phyloP scores from a whole-genome alignment of 2,888 invertebrate species.

The Barypeithes pellucidus region DNA sequence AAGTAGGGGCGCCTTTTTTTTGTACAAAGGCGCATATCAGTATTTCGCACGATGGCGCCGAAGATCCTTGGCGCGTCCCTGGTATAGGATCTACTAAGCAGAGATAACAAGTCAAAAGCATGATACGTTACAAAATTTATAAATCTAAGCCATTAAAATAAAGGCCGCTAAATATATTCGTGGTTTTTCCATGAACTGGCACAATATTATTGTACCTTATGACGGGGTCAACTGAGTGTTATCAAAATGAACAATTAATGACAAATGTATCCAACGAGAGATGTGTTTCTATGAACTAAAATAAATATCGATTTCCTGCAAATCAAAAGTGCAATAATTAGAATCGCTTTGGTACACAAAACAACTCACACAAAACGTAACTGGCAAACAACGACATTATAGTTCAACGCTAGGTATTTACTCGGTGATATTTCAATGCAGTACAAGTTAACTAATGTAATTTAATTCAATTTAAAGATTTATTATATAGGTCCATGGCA shows the following conservation, averaged over 20 bases:
- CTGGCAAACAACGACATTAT: constrained; percentile 38
- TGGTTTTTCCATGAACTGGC: neutral
- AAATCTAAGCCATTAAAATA: too few relatives aligned
- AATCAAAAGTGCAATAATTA: constrained; percentile 22
- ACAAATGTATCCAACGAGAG: neutral
- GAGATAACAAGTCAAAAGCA: too few relatives aligned
- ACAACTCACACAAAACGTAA: constrained; percentile 8
- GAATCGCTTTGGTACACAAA: constrained; percentile 11
- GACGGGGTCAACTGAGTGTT: constrained; percentile 12
- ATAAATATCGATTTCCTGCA: constrained; percentile 18
- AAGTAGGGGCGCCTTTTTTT: too few relatives aligned
- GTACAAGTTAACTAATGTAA: constrained; percentile 50
- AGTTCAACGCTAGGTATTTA: constrained; percentile 49
- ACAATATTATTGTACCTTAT: constrained; percentile 1
- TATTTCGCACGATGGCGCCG: too few relatives aligned
- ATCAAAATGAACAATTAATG: neutral
- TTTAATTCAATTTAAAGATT: constrained; percentile 55
- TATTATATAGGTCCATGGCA: constrained; percentile 48
- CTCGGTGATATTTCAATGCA: constrained; percentile 47
- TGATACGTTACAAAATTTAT: too few relatives aligned
- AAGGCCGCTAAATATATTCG: neutral
- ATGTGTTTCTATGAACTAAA: constrained; percentile 1
- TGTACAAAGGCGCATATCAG: too few relatives aligned
- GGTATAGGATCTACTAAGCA: too few relatives aligned
- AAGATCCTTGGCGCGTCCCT: too few relatives aligned